Evolutionary conservation across 2,797 vertebrate genomes (phyloP).

Genomic region (Enteromius unitaeniatus): DNA sequence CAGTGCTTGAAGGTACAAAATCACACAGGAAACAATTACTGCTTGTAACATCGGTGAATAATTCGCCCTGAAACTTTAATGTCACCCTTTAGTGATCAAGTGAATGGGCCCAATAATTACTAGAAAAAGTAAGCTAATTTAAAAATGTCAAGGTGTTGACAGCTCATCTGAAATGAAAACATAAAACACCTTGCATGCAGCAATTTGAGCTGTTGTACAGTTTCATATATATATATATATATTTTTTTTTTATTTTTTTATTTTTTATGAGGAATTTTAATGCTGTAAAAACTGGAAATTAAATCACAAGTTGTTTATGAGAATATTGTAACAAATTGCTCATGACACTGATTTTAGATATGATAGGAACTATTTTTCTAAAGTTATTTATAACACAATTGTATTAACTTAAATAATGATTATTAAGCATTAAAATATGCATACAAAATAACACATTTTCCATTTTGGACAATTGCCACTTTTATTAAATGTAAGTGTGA

Average conservation of each 20-base stretch:
- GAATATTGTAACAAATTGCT: background rate
- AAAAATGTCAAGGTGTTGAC: conserved; percentile 46
- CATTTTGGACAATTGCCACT: conserved; percentile 8
- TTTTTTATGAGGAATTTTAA: conserved; percentile 2
- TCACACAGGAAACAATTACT: conserved; percentile 52
- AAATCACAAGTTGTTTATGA: conserved; percentile 5
- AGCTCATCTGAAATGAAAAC: conserved; percentile 36
- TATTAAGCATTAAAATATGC: background rate
- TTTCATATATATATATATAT: background rate
- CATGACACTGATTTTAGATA: background rate
- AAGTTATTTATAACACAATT: background rate
- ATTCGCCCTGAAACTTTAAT: conserved; percentile 50
- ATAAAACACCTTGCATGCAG: conserved; percentile 23
- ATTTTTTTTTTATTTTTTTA: background rate
- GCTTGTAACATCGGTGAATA: conserved; percentile 47
- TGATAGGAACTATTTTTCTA: background rate
- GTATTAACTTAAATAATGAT: background rate
- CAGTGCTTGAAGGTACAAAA: conserved; percentile 49
- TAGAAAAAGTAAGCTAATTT: conserved; percentile 49
- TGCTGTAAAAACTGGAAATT: background rate
- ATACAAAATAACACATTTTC: background rate
- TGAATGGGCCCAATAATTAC: conserved; percentile 52
- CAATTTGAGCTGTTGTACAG: background rate
- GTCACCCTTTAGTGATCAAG: conserved; percentile 52
- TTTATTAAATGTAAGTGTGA: background rate